Conservation (phyloP, 2,888 invertebrate species). For the Resseliella maxima region DNA sequence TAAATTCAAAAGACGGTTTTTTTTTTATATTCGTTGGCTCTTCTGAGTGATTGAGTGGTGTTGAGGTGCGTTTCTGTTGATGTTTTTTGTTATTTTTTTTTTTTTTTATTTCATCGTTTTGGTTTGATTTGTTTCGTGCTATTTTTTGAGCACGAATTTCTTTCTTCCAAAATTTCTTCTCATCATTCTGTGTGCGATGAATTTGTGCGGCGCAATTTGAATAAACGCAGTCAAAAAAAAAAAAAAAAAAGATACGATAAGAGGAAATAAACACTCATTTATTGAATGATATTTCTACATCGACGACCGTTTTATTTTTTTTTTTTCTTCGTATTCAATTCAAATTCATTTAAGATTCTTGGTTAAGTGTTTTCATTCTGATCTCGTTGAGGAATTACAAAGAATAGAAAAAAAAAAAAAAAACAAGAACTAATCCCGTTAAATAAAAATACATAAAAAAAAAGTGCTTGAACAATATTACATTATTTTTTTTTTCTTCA, state of each 20-base stretch:
- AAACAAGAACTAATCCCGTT: too few relatives aligned
- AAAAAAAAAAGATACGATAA: neutral
- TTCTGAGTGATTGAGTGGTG: slow-evolving; percentile 41
- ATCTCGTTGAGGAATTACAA: too few relatives aligned
- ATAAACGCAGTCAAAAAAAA: neutral
- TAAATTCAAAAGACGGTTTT: neutral
- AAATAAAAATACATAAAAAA: too few relatives aligned
- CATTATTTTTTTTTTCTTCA: neutral
- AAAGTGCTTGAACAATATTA: neutral
- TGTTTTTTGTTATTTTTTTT: neutral
- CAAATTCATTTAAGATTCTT: too few relatives aligned
- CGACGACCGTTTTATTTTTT: neutral
- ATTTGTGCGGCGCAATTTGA: slow-evolving; percentile 1
- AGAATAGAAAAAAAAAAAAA: too few relatives aligned
- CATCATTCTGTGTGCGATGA: neutral
- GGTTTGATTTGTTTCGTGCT: neutral
- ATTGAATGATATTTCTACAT: neutral
- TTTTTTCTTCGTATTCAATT: neutral
- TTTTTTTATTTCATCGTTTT: neutral
- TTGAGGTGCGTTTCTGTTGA: slow-evolving; percentile 25
- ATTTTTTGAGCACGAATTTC: too few relatives aligned
- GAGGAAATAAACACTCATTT: neutral
- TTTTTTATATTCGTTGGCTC: neutral
- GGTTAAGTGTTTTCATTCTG: too few relatives aligned
- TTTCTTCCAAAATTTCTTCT: neutral